These are phyloP conservation scores for Limonius californicus DNA, from an alignment of 1,140 invertebrate genomes.

Conservation along the genomic window DNA sequence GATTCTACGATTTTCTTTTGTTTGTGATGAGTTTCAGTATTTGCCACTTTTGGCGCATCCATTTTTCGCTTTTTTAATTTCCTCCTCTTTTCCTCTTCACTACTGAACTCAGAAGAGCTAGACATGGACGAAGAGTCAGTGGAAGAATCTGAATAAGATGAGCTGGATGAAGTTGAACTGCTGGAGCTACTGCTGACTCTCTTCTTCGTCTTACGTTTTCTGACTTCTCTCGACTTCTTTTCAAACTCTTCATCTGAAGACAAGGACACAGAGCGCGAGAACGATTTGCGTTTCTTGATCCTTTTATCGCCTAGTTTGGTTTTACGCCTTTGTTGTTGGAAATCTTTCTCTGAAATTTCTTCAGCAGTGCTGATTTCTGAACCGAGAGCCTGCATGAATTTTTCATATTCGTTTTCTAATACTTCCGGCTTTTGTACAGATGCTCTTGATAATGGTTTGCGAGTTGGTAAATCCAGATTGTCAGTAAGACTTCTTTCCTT, in stretches of 20 bases:
- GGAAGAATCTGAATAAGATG: slow-evolving; percentile 1
- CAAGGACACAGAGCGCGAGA: too few species aligned
- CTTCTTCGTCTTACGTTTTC: background rate
- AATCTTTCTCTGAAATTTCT: background rate
- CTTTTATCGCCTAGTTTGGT: background rate
- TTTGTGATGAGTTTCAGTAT: too few species aligned
- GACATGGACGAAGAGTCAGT: background rate
- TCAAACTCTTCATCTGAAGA: background rate
- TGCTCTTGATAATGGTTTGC: background rate
- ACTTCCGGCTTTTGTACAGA: background rate
- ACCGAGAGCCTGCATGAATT: slow-evolving; percentile 39
- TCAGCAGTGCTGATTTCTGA: background rate
- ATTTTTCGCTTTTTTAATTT: slow-evolving; percentile 19
- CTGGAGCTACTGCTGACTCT: slow-evolving; percentile 7
- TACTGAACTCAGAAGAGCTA: background rate
- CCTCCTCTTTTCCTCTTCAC: slow-evolving; percentile 14
- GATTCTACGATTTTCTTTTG: too few species aligned
- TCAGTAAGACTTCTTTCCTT: background rate
- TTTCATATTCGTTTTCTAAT: slow-evolving; percentile 43
- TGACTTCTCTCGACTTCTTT: slow-evolving; percentile 7
- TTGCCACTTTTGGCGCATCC: background rate
- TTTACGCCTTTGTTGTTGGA: background rate
- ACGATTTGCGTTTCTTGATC: background rate
- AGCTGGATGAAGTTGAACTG: slow-evolving; percentile 14
- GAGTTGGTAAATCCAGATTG: background rate